A percentile compares a stretch with the other conserved stretches of the same genome.
phyloP scores from a whole-genome alignment of 2,888 invertebrate species.

The Ochropleura plecta region DNA sequence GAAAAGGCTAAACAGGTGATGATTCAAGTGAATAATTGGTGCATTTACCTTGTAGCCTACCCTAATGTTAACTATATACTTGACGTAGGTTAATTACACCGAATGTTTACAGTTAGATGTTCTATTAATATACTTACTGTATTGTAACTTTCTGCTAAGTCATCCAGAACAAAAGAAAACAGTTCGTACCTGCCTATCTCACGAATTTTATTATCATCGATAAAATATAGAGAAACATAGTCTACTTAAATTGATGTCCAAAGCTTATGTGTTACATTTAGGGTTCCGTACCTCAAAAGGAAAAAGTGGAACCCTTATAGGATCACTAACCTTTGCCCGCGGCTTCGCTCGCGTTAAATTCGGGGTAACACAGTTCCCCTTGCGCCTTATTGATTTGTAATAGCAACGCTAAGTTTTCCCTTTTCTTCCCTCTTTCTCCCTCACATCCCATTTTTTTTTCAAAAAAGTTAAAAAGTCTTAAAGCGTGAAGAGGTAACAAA shows the following conservation, averaged over 20 bases:
- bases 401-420: too few species aligned
- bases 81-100: conserved; percentile 14
- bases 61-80: not conserved
- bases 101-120: not conserved
- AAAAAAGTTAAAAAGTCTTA: too few species aligned
- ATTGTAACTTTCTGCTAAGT: not conserved
- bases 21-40: not conserved
- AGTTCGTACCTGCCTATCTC: not conserved
- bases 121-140: not conserved
- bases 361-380: too few species aligned
- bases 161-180: conserved; percentile 20
- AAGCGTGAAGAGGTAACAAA: too few species aligned
- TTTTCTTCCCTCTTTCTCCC: too few species aligned
- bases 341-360: too few species aligned
- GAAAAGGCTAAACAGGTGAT: not conserved
- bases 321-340: too few species aligned
- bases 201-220: not conserved
- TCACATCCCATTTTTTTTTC: too few species aligned
- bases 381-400: too few species aligned
- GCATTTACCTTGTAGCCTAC: not conserved
- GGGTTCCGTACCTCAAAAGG: too few species aligned
- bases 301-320: too few species aligned
- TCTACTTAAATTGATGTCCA: not conserved
- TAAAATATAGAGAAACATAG: not conserved
- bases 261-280: not conserved